Evolutionary conservation across 2,888 invertebrate genomes (phyloP).

Genomic region (Silvanus unidentatus): DNA sequence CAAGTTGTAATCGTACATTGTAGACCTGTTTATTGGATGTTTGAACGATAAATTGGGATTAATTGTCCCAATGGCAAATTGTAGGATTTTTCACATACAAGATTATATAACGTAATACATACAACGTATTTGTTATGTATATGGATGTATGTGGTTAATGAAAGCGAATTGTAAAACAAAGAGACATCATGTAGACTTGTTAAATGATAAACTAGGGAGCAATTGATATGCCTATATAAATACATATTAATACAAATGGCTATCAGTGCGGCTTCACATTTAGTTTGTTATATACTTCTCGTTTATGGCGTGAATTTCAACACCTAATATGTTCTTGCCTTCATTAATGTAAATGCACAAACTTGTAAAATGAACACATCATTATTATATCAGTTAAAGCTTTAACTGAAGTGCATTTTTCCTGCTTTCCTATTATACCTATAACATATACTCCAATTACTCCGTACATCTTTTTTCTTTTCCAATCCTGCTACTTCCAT

Average conservation of each 20-base stretch:
- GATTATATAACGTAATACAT: too few relatives aligned
- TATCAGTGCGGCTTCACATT: constrained; percentile 27
- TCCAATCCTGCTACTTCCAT: too few relatives aligned
- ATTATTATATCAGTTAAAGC: constrained; percentile 6
- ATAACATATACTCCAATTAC: too few relatives aligned
- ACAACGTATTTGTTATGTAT: too few relatives aligned
- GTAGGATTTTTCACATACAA: too few relatives aligned
- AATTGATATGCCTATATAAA: constrained; percentile 43
- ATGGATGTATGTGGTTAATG: neutral
- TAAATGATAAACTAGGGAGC: constrained; percentile 33
- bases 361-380: constrained; percentile 19
- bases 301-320: constrained; percentile 22
- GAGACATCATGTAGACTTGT: constrained; percentile 7
- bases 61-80: too few relatives aligned
- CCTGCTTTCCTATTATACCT: too few relatives aligned
- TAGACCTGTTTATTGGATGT: neutral
- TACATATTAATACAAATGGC: constrained; percentile 45
- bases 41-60: too few relatives aligned
- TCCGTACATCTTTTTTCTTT: too few relatives aligned
- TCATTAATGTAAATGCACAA: constrained; percentile 37
- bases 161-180: constrained; percentile 3
- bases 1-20: constrained; percentile 1
- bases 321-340: constrained; percentile 29
- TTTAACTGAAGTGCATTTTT: too few relatives aligned
- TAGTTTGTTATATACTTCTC: constrained; percentile 19